Evolutionary conservation across 2,113 vertebrate genomes (phyloP).

Genomic region (Manacus vitellinus): DNA sequence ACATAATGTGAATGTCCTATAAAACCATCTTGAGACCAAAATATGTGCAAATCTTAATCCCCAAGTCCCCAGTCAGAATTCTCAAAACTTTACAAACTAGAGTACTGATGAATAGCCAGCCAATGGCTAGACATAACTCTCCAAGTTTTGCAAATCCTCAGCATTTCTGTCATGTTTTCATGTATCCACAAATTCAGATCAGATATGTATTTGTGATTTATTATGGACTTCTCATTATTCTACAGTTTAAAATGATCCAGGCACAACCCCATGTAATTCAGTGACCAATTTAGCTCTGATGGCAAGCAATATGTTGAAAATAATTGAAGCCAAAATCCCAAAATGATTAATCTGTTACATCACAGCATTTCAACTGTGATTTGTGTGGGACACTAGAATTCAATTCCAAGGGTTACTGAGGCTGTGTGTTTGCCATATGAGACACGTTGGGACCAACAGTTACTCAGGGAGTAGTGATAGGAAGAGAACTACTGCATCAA

Average conservation of each 20-base stretch:
- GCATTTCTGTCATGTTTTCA: background rate
- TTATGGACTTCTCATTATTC: background rate
- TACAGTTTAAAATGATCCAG: background rate
- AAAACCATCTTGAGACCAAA: background rate
- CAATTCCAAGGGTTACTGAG: background rate
- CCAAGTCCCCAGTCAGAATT: background rate
- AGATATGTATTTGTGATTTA: background rate
- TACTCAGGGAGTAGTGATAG: background rate
- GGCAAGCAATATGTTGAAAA: background rate
- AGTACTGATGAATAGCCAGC: background rate
- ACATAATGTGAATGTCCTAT: background rate
- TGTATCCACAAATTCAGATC: background rate
- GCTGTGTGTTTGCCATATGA: rapidly evolving
- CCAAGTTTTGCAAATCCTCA: background rate
- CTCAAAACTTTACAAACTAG: background rate
- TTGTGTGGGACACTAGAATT: background rate
- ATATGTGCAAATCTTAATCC: background rate
- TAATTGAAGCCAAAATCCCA: background rate
- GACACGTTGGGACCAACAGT: background rate
- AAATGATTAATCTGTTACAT: background rate
- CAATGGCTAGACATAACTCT: background rate
- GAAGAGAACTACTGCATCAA: background rate
- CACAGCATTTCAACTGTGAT: background rate
- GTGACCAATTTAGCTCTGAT: background rate
- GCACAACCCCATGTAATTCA: background rate